Percentiles rank a stretch among this genome's conserved stretches.
These are phyloP conservation scores for Argyresthia goedartella DNA, from an alignment of 2,888 invertebrate species.

Conservation along the genomic window DNA sequence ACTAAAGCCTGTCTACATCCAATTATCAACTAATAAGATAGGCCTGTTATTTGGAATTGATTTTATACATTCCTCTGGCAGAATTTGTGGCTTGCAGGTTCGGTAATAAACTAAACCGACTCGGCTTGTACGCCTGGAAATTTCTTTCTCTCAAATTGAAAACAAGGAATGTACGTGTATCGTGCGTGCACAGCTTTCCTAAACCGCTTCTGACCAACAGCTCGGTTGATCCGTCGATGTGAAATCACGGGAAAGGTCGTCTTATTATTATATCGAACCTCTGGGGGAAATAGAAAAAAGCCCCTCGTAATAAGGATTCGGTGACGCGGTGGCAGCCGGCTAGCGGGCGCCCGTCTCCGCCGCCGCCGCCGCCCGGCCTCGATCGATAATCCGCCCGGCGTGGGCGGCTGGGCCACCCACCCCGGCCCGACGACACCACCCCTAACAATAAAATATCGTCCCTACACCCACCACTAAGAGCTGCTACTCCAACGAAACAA, in stretches of 20 bases:
- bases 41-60: no score
- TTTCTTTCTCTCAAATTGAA: no score
- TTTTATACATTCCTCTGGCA: no score
- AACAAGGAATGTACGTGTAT: no score
- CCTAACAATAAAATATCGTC: slow-evolving; percentile 21
- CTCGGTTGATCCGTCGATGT: no score
- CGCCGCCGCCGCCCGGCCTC: slow-evolving; percentile 26
- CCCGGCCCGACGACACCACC: slow-evolving; percentile 19
- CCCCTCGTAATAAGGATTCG: slow-evolving; percentile 42
- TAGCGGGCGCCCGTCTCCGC: slow-evolving; percentile 32
- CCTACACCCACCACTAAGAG: slow-evolving; percentile 21
- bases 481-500: slow-evolving; percentile 13
- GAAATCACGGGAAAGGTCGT: no score
- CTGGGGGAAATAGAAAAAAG: slow-evolving; percentile 25
- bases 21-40: neutral
- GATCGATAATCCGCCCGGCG: slow-evolving; percentile 50
- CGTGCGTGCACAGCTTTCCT: no score
- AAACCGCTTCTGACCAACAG: no score
- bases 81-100: no score
- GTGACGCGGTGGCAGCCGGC: slow-evolving; percentile 27
- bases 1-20: neutral
- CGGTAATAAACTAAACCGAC: no score
- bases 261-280: slow-evolving; percentile 11
- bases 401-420: slow-evolving; percentile 39
- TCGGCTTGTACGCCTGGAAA: no score